Evolutionary conservation across 2,797 vertebrate genomes (phyloP).

Genomic region (Cynopterus sphinx): DNA sequence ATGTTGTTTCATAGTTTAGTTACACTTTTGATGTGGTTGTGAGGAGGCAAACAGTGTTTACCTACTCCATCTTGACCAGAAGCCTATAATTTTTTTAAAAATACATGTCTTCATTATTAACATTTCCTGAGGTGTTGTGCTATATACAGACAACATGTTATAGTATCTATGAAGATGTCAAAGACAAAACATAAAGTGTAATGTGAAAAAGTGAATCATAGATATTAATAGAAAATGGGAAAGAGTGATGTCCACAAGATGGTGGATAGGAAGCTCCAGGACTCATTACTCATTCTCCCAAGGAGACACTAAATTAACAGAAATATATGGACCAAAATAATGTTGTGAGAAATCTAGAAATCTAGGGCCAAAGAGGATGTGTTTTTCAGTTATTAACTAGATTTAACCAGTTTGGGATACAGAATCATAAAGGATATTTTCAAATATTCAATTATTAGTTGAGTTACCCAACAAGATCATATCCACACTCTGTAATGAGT

Average conservation of each 20-base stretch:
- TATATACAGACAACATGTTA: background rate
- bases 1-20: too few species aligned
- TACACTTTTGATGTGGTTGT: too few species aligned
- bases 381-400: background rate
- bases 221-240: background rate
- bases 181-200: background rate
- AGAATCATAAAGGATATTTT: background rate
- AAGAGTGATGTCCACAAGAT: background rate
- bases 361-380: background rate
- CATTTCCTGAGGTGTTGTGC: background rate
- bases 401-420: background rate
- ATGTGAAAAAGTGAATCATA: background rate
- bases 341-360: background rate
- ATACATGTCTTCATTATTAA: background rate
- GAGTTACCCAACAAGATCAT: background rate
- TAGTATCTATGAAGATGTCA: background rate
- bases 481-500: background rate
- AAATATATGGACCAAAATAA: background rate
- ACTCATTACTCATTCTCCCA: background rate
- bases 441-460: background rate
- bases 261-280: background rate
- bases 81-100: background rate
- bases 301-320: background rate
- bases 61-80: too few species aligned
- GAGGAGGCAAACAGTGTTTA: too few species aligned